Conservation (phyloP, 2,113 vertebrate genomes). For the Nicator chloris region DNA sequence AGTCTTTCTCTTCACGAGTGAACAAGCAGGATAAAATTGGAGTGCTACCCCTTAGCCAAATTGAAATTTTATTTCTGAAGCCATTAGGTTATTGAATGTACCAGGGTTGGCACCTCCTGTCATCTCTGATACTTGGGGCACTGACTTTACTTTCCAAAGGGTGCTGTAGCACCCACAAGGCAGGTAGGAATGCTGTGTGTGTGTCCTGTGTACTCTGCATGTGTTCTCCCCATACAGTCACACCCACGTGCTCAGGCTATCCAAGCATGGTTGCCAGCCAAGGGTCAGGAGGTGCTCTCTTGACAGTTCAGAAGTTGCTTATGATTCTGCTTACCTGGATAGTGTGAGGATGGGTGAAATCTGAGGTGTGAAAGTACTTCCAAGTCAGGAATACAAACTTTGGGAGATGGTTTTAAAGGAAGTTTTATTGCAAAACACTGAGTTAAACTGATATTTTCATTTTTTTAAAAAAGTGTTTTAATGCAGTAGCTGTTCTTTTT, state of each 20-base stretch:
- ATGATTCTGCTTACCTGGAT: not conserved
- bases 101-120: not conserved
- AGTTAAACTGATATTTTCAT: not conserved
- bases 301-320: not conserved
- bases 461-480: not conserved
- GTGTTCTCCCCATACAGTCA: fast-evolving
- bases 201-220: fast-evolving
- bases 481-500: not conserved
- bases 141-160: not conserved
- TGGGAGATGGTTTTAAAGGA: not conserved
- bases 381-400: not conserved
- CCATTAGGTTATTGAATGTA: not conserved
- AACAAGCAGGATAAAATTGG: not conserved
- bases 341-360: not conserved
- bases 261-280: fast-evolving
- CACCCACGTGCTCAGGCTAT: fast-evolving
- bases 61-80: not conserved
- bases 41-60: not conserved
- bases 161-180: not conserved
- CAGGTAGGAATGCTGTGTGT: not conserved
- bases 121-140: not conserved
- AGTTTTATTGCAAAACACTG: not conserved
- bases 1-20: not conserved
- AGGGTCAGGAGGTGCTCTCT: not conserved
- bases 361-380: not conserved